Base-by-base conservation (phyloP, 2,113 vertebrate species). In the Scomber colias region DNA sequence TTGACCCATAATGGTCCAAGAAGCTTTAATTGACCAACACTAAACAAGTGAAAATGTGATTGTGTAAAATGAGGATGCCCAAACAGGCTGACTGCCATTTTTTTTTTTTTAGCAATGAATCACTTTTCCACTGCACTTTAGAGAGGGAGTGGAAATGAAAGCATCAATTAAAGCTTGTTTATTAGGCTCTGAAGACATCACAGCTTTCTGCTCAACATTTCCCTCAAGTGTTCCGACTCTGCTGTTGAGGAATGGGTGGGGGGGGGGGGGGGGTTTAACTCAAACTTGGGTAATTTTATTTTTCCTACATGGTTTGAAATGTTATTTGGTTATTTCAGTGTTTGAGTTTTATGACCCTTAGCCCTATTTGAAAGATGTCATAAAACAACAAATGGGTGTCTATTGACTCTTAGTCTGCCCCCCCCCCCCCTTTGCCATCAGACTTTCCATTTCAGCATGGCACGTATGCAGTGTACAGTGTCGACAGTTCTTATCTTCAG, bases 41-140 rank as follows among this genome's bases (percentile, higher is more conserved):
- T 30, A 19, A 17, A 7, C 48, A 51, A 56, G 35, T 62, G 17
- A 54, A 61, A 65, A 54, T 54, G 54, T 65, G 55, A 60, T 62
- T 31, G 35, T 71, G 40, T 68, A 12, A 70, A 74, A 50, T 59
- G 61, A 45, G 59, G 27, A 54, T 1, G 7, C 46, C 5, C 31
- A n/a, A 53, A 27, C 14, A 70, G 68, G 56, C 69, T 35, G 19
- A 63, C 74, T 46, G 71, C 45, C 59, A 40, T 27, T 27, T 27
- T 27, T 21, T 21, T 21, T 21, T 35, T 61, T 64, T 10, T 19
- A 55, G 56, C 76, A 11, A 27, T 75, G 71, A 72, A 45, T 64
- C 24, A 64, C 51, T 27, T 78, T 61, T 45, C 71, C 62, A n/a
- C 56, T 45, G 51, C 71, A 75, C 78, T 69, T 69, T 48, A 63